Evolutionary conservation across 2,888 invertebrate genomes (phyloP).

Genomic region (Lasioglossum zephyrum): DNA sequence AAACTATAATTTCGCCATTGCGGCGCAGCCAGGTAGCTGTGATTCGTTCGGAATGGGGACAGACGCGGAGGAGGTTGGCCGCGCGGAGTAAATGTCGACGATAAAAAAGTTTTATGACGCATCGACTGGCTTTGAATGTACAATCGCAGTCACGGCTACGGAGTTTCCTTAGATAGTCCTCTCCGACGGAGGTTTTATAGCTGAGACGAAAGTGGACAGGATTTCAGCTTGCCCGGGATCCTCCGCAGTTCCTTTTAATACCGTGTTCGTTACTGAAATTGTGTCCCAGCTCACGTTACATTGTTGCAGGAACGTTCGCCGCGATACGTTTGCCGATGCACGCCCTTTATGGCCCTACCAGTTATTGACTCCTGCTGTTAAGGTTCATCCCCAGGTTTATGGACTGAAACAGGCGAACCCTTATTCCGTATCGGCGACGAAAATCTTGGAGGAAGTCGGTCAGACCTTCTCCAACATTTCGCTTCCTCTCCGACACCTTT

Average conservation of each 20-base stretch:
- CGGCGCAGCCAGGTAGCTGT: constrained; percentile 25
- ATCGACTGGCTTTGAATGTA: constrained; percentile 47
- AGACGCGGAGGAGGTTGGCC: neutral
- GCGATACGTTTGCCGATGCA: constrained; percentile 5
- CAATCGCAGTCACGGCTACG: constrained; percentile 34
- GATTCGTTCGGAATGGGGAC: neutral
- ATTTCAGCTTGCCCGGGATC: constrained; percentile 14
- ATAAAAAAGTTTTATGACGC: constrained; percentile 62
- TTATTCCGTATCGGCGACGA: neutral
- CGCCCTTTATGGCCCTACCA: neutral
- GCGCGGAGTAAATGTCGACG: constrained; percentile 49
- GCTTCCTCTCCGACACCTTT: no score
- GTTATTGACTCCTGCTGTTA: neutral
- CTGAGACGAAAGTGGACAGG: neutral
- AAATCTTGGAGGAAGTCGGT: neutral
- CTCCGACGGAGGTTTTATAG: neutral
- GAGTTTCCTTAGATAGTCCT: constrained; percentile 14
- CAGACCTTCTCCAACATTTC: neutral
- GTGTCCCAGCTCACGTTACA: neutral
- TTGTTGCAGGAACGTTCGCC: neutral
- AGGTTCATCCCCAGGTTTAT: neutral
- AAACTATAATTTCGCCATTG: constrained; percentile 68
- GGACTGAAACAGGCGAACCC: neutral
- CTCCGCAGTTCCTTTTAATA: constrained; percentile 4
- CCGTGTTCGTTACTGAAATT: constrained; percentile 8